Evolutionary conservation across 2,888 invertebrate genomes (phyloP).

Genomic region (Eulithis prunata): DNA sequence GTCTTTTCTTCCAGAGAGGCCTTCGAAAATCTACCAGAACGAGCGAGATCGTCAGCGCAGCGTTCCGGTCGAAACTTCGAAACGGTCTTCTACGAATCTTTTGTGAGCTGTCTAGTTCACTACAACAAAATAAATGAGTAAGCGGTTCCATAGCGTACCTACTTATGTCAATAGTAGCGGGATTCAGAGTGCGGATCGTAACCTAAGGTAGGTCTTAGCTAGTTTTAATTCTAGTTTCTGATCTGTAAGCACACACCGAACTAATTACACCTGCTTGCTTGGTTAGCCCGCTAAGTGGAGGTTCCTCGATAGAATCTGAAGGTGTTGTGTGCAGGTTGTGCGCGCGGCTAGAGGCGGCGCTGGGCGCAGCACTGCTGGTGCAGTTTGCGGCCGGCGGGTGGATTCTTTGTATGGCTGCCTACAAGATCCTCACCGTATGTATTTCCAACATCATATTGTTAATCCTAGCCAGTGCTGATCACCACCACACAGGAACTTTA

Average conservation of each 20-base stretch:
- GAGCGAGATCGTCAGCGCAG: neutral
- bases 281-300: too few relatives aligned
- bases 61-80: neutral
- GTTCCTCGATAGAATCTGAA: neutral
- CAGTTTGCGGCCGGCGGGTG: constrained; percentile 75
- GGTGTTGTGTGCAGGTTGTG: constrained; percentile 4
- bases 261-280: too few relatives aligned
- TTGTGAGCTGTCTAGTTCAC: constrained; percentile 1
- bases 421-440: neutral
- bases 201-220: too few relatives aligned
- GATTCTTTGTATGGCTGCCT: constrained; percentile 49
- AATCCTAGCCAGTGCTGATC: too few relatives aligned
- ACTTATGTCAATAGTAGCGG: too few relatives aligned
- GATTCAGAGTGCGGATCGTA: too few relatives aligned
- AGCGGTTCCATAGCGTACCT: neutral
- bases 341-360: constrained; percentile 54
- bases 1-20: neutral
- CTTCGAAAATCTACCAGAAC: neutral
- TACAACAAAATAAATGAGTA: neutral
- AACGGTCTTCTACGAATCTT: constrained; percentile 1
- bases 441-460: neutral
- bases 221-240: too few relatives aligned
- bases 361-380: constrained; percentile 65
- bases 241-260: too few relatives aligned
- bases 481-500: too few relatives aligned